phyloP scores from a whole-genome alignment of 2,797 vertebrate genomes.

The Salarias fasciatus region DNA sequence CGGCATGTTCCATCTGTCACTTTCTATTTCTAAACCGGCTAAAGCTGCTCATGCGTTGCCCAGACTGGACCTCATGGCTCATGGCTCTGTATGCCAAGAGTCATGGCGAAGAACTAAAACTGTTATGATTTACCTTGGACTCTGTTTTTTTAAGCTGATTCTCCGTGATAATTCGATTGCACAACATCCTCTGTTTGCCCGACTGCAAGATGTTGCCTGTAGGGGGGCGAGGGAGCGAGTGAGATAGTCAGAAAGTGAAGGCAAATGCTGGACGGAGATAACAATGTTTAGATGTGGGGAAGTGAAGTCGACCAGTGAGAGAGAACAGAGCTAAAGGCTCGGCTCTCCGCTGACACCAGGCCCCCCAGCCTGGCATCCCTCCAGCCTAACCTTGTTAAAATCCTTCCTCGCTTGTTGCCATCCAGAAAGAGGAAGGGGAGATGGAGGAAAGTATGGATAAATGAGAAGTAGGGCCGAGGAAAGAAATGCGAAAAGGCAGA shows the following conservation, averaged over 20 bases:
- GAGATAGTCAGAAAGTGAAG: conserved; percentile 35
- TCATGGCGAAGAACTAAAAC: conserved; percentile 28
- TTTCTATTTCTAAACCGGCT: conserved; percentile 56
- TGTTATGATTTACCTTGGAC: conserved; percentile 24
- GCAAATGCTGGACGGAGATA: conserved; percentile 57
- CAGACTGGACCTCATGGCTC: conserved; percentile 4
- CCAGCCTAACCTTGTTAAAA: conserved; percentile 76
- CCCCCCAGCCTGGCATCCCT: conserved; percentile 68
- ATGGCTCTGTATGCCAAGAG: conserved; percentile 22
- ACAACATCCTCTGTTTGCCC: conserved; percentile 17
- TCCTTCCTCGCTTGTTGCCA: conserved; percentile 63
- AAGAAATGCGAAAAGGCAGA: conserved; percentile 28
- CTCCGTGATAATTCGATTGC: conserved; percentile 52
- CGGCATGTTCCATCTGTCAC: conserved; percentile 58
- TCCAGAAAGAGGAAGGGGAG: conserved; percentile 41
- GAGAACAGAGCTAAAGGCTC: conserved; percentile 60
- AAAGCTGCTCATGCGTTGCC: conserved; percentile 30
- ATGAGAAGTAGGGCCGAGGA: conserved; percentile 1
- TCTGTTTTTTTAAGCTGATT: conserved; percentile 13
- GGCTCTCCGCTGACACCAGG: conserved; percentile 61
- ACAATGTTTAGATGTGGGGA: conserved; percentile 71
- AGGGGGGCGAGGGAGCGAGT: conserved; percentile 8
- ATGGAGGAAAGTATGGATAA: conserved; percentile 30
- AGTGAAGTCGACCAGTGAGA: conserved; percentile 69
- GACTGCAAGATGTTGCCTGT: conserved; percentile 38